phyloP scores from a whole-genome alignment of 2,113 vertebrate genomes.

The Rafetus swinhoei region DNA sequence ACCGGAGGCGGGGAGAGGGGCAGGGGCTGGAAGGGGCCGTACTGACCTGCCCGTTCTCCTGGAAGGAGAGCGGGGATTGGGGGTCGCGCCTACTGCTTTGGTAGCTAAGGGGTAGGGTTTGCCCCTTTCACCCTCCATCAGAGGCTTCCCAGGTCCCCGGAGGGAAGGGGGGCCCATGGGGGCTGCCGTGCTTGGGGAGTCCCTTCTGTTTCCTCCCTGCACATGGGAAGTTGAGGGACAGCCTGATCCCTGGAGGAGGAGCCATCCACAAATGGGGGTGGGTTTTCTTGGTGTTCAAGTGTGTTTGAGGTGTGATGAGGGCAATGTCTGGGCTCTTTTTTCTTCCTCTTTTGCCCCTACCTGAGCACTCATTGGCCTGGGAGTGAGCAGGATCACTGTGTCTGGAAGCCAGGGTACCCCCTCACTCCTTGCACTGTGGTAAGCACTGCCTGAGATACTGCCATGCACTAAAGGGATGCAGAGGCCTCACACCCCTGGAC shows the following conservation, averaged over 20 bases:
- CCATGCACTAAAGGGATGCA: neutral
- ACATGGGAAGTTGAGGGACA: neutral
- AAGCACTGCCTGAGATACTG: neutral
- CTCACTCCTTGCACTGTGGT: no score
- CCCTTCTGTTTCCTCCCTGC: no score
- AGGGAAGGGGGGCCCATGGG: neutral
- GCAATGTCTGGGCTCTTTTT: neutral
- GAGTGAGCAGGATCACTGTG: neutral
- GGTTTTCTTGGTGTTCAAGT: neutral
- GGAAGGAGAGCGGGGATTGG: neutral
- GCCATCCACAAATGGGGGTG: neutral
- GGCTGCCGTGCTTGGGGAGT: neutral
- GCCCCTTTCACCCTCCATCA: neutral
- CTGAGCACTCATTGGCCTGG: neutral
- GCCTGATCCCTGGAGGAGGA: neutral
- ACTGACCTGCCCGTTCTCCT: neutral
- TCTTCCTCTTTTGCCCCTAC: neutral
- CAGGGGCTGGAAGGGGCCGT: neutral
- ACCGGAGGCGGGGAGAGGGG: fast-evolving
- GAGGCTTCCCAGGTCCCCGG: neutral
- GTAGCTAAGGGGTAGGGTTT: no score
- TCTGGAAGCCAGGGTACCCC: neutral
- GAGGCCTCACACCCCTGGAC: neutral
- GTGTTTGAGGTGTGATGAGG: neutral
- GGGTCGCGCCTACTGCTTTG: neutral